Conservation (phyloP, 2,888 invertebrate species). For the Podotricha telesiphe region DNA sequence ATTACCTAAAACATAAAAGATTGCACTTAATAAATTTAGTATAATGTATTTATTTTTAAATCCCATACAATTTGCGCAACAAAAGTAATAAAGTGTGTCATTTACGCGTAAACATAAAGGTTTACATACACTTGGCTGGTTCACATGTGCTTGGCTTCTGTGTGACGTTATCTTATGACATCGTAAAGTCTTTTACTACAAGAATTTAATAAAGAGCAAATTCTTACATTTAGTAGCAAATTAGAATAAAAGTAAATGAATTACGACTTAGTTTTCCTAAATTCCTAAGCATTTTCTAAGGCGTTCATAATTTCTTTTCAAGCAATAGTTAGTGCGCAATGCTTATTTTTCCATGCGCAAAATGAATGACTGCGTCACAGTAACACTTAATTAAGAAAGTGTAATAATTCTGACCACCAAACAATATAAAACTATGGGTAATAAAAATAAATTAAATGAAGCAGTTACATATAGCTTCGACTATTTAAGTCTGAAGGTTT, state of each 20-base stretch:
- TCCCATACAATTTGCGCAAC: not conserved
- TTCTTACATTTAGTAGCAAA: not conserved
- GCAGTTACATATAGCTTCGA: not conserved
- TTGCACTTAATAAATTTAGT: no score
- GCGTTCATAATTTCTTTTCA: no score
- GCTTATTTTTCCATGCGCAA: no score
- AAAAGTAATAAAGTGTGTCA: not conserved
- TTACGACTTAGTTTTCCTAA: no score
- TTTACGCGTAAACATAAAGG: not conserved
- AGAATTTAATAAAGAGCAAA: not conserved
- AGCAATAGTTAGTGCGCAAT: no score
- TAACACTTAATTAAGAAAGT: no score
- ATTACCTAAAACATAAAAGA: no score
- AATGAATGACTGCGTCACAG: no score
- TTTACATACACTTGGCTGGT: constrained; percentile 4
- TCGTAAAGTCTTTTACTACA: constrained; percentile 10
- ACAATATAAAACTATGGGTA: not conserved
- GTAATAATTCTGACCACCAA: no score
- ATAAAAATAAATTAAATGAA: not conserved
- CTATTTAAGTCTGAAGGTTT: not conserved
- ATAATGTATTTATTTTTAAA: no score
- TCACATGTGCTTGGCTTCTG: constrained; percentile 12
- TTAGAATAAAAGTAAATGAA: not conserved
- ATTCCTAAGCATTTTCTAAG: no score
- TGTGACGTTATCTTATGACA: constrained; percentile 8